Conservation (phyloP, 2,888 invertebrate species). For the Agrotis clavis region DNA sequence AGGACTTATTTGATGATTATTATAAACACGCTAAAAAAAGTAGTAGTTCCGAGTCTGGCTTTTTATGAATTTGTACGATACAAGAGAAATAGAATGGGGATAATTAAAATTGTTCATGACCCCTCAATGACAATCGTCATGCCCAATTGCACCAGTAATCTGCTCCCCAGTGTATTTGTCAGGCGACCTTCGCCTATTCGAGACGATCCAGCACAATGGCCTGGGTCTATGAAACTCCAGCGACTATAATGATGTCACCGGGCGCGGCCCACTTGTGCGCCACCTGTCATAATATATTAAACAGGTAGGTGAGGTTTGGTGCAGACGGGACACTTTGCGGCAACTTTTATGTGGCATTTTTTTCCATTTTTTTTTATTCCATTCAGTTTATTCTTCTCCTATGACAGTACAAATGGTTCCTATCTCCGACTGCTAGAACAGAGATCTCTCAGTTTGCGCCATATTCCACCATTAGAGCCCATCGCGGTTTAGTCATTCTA, state of each 20-base stretch:
- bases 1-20: too few relatives aligned
- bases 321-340: conserved; percentile 61
- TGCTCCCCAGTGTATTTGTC: neutral
- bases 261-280: conserved; percentile 73
- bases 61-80: too few relatives aligned
- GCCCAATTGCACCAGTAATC: conserved; percentile 1
- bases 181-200: conserved; percentile 44
- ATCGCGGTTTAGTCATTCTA: neutral
- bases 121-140: neutral
- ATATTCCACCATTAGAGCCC: neutral
- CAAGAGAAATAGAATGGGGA: too few relatives aligned
- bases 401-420: neutral
- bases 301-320: conserved; percentile 60
- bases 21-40: too few relatives aligned
- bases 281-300: conserved; percentile 73
- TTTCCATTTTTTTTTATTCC: too few relatives aligned
- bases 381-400: neutral
- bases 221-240: conserved; percentile 50
- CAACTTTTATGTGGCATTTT: neutral
- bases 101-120: too few relatives aligned
- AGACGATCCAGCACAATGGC: conserved; percentile 43
- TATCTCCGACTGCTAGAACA: too few relatives aligned
- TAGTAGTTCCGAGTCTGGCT: too few relatives aligned
- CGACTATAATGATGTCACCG: conserved; percentile 76
- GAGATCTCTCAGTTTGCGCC: neutral